These are phyloP conservation scores for Eunapius fragilis DNA, from an alignment of 37 sponge, comb jelly and placozoan genomes.

Conservation along the genomic window DNA sequence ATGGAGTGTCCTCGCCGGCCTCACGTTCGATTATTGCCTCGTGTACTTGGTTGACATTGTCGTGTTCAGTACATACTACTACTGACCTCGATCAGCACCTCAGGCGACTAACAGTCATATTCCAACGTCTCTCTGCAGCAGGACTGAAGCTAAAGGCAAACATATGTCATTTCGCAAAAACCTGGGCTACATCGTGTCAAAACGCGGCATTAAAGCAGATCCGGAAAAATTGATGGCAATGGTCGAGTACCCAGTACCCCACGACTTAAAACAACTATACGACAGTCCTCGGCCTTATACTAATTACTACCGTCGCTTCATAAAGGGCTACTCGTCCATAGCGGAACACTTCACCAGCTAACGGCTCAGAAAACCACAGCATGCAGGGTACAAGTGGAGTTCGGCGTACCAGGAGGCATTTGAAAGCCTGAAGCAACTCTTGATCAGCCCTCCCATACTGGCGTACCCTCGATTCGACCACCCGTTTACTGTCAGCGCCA, in stretches of 20 bases:
- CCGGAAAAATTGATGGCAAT: background rate
- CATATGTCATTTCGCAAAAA: conserved; percentile 21
- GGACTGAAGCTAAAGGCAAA: background rate
- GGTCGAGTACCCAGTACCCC: conserved; percentile 21
- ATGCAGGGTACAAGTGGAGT: conserved; percentile 21
- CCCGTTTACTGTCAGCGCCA: conserved; percentile 11
- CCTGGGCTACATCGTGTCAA: conserved; percentile 20
- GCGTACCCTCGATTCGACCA: background rate
- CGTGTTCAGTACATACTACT: conserved; percentile 29
- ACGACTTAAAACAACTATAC: conserved; percentile 13
- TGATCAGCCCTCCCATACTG: conserved; percentile 13
- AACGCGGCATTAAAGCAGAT: background rate
- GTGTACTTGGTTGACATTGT: conserved; percentile 30
- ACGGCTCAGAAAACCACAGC: conserved; percentile 14
- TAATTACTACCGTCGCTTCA: conserved; percentile 46
- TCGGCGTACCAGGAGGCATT: conserved; percentile 32
- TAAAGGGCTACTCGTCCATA: conserved; percentile 7
- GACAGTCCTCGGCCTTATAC: conserved; percentile 14
- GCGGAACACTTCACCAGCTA: conserved; percentile 23
- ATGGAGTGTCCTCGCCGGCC: conserved; percentile 32
- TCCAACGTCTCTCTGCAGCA: conserved; percentile 7
- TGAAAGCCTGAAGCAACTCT: conserved; percentile 13
- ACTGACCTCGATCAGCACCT: conserved; percentile 19
- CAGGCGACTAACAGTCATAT: background rate
- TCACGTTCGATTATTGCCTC: background rate